These are phyloP conservation scores for Acromyrmex echinatior DNA, from an alignment of 1,140 invertebrate genomes.

Conservation along the genomic window DNA sequence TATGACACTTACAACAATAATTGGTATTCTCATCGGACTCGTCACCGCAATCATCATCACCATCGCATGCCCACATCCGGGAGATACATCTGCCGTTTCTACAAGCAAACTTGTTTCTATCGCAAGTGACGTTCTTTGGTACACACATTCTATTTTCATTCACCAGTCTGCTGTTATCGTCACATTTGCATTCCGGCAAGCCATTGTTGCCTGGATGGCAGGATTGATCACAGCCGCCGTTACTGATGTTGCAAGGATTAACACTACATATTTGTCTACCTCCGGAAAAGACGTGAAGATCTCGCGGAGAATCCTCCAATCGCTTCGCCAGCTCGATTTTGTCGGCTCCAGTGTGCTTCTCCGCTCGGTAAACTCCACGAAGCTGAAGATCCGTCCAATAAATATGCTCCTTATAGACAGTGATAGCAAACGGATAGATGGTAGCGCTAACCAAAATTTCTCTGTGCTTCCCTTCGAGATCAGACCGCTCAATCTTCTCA, in stretches of 20 bases:
- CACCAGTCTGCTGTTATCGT: conserved; percentile 94
- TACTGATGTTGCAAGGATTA: conserved; percentile 96
- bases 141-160: conserved; percentile 97
- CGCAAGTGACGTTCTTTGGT: conserved; percentile 95
- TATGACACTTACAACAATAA: conserved; percentile 92
- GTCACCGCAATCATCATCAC: conserved; percentile 98
- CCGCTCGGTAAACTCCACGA: conserved; percentile 97
- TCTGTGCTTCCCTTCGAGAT: conserved; percentile 93
- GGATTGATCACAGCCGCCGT: conserved; percentile 98
- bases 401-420: conserved; percentile 96
- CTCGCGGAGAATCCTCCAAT: conserved; percentile 95
- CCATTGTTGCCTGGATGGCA: conserved; percentile 96
- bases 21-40: conserved; percentile 96
- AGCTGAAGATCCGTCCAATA: conserved; percentile 99
- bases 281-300: conserved; percentile 95
- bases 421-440: conserved; percentile 98
- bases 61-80: conserved; percentile 98
- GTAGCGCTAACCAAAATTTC: conserved; percentile 95
- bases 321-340: conserved; percentile 97
- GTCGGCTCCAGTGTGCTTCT: conserved; percentile 98
- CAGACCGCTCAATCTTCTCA: conserved; percentile 98
- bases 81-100: conserved; percentile 98
- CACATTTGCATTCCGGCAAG: conserved; percentile 95
- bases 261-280: conserved; percentile 93
- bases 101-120: conserved; percentile 96